A percentile compares a stretch with the other conserved stretches of the same genome.
Conservation (phyloP, 2,113 vertebrate species). For the Rhipidura dahli region DNA sequence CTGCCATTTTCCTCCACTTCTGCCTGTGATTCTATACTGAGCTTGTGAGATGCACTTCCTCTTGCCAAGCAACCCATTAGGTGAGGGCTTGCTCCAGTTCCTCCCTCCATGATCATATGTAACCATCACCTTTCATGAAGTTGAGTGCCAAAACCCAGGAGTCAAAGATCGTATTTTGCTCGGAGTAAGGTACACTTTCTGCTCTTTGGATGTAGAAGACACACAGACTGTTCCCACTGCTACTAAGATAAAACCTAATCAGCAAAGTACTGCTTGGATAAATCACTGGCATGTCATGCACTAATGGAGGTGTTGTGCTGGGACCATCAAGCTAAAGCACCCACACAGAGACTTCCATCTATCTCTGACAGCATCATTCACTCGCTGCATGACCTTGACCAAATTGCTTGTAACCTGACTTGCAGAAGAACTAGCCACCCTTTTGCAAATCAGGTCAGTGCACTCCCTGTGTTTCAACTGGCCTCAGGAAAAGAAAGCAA, state of each 20-base stretch:
- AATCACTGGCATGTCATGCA: background rate
- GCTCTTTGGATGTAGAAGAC: background rate
- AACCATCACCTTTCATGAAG: background rate
- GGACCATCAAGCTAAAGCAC: background rate
- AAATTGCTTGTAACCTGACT: background rate
- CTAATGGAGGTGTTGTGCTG: background rate
- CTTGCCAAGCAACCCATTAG: background rate
- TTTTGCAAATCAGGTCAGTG: background rate
- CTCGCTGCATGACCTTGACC: background rate
- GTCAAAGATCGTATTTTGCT: background rate
- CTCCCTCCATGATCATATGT: background rate
- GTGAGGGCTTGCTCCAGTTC: background rate
- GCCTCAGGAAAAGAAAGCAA: background rate
- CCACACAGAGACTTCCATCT: background rate
- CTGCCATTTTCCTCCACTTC: background rate
- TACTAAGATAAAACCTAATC: slow-evolving; percentile 17
- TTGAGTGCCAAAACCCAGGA: background rate
- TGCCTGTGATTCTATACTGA: background rate
- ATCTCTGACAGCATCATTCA: background rate
- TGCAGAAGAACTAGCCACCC: background rate
- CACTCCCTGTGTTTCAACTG: background rate
- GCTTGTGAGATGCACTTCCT: background rate
- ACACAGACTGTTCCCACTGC: background rate
- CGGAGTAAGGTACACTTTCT: background rate
- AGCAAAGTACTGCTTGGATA: background rate